A percentile compares a stretch with the other conserved stretches of the same genome.
phyloP scores from a whole-genome alignment of 2,113 vertebrate species.

The Herpetotheres cachinnans region DNA sequence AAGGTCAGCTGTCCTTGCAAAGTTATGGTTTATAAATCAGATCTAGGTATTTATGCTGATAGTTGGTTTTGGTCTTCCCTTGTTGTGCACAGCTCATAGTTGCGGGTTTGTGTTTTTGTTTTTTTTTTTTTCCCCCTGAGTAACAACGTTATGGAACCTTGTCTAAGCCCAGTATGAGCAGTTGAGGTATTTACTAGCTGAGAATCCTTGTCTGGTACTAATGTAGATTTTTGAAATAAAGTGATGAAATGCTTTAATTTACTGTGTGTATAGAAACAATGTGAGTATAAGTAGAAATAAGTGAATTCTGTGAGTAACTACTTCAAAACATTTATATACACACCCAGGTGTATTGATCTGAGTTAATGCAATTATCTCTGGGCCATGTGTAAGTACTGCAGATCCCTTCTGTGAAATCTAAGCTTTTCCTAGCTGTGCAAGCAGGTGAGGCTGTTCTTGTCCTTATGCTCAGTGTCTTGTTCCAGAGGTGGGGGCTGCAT shows the following conservation, averaged over 20 bases:
- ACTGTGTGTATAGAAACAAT: not conserved
- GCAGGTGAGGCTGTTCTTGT: not conserved
- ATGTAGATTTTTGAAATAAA: not conserved
- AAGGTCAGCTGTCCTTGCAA: not conserved
- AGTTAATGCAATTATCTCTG: not conserved
- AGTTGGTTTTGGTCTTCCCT: not conserved
- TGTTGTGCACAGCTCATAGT: not conserved
- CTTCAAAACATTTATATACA: not conserved
- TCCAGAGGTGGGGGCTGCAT: not conserved
- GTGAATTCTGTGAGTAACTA: not conserved
- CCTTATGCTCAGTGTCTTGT: not conserved
- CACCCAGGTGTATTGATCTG: not conserved
- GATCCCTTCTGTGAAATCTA: not conserved
- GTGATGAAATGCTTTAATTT: not conserved
- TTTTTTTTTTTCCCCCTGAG: not conserved
- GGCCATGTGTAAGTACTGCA: not conserved
- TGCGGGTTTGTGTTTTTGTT: not conserved
- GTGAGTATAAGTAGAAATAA: not conserved
- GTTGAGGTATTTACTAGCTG: not conserved
- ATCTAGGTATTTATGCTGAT: not conserved
- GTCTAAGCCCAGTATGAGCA: not conserved
- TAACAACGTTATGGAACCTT: not conserved
- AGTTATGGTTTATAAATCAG: not conserved
- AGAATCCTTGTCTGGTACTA: not conserved
- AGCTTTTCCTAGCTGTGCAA: fast-evolving